Evolutionary conservation across 2,113 vertebrate genomes (phyloP), one percentile per base, ranked within the genome.

Genomic region (Lampris incognitus): DNA sequence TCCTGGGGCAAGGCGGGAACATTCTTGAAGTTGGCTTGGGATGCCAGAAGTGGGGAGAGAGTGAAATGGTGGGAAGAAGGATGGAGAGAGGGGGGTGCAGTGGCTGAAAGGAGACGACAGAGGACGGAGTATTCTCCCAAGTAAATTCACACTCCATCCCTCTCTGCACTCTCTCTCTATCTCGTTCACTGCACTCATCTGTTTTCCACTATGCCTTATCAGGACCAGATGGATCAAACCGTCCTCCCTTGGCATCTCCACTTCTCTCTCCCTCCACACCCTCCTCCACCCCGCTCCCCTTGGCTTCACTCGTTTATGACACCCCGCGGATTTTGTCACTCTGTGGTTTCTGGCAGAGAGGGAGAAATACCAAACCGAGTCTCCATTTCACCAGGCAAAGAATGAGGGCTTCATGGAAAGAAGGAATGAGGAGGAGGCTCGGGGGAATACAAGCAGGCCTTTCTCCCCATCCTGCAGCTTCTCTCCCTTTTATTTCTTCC

Each of bases 241-340:
- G 91, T 94, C 95, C 95, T 94, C 88, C 86, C 94, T 95, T 94
- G 90, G 92, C 95, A 95, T 95, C 93, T 90, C 92, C 36, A 3
- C 81, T 79, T 66, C 64, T 60, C 69, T 10, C 40, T 24, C 37
- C 9, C 71, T 51, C 81, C 87, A 79, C 76, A 81, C 79, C 78
- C 76, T 64, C 76, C 80, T 36, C 63, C 39, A 57, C 13, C 40
- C 48, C 74, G 63, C 41, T 79, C 83, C 85, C 59, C 61, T 76
- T 78, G 84, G 88, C 82, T 86, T 89, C 60, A 52, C 82, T 90
- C 86, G 69, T 95, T 95, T 93, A 96, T 94, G 94, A 96, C 95
- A 95, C 94, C 94, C 92, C 94, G 93, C 91, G 89, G 95, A 96
- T 96, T 97, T 95, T 97, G 96, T 97, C 97, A 97, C 95, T 94